Percentiles rank a stretch among this genome's conserved stretches.
Evolutionary conservation across 2,797 vertebrate species (phyloP).

Genomic region (Anniella stebbinsi): DNA sequence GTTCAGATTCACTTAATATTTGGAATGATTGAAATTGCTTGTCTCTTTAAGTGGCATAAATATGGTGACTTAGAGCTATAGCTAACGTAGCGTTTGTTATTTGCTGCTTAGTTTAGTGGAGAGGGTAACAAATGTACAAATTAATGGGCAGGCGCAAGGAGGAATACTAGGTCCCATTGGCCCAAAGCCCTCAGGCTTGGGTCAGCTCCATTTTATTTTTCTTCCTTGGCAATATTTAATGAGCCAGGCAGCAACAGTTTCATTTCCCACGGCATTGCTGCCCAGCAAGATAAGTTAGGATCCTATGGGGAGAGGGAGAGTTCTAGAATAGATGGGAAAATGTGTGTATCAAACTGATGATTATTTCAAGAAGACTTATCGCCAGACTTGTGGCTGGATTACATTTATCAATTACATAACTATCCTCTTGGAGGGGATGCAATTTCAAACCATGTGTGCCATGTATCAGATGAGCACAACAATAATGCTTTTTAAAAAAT

Average conservation of each 20-base stretch:
- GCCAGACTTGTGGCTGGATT: neutral
- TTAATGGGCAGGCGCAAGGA: neutral
- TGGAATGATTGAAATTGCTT: neutral
- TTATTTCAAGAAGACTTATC: neutral
- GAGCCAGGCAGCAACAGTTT: neutral
- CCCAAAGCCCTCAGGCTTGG: neutral
- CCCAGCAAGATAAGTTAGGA: neutral
- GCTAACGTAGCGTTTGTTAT: neutral
- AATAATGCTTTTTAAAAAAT: neutral
- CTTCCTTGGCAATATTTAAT: neutral
- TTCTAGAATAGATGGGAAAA: neutral
- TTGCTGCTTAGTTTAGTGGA: fast-evolving
- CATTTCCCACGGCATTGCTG: neutral
- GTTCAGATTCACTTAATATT: neutral
- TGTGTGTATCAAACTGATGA: neutral
- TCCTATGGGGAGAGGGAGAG: neutral
- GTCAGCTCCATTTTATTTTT: neutral
- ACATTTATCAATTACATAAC: neutral
- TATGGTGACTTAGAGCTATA: neutral
- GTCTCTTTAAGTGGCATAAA: neutral
- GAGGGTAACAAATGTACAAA: neutral
- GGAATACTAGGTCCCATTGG: neutral
- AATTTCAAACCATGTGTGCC: neutral
- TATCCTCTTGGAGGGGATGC: conserved; percentile 28
- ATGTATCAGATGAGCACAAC: neutral